Evolutionary conservation across 2,113 vertebrate genomes (phyloP).

Genomic region (Stomatorhinus ivindoensis): DNA sequence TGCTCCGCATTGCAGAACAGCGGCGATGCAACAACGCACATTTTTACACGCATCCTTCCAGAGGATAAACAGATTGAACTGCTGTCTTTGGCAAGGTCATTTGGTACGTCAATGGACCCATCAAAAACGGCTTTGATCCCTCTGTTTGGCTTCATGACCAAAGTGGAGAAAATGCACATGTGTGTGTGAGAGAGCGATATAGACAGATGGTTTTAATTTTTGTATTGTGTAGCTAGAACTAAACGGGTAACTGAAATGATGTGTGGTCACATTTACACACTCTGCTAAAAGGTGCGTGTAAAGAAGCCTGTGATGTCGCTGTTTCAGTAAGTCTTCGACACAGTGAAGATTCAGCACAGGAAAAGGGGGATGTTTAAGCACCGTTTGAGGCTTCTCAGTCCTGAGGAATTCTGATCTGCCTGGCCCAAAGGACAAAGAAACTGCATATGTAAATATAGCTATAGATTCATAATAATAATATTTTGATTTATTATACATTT

Average conservation of each 20-base stretch:
- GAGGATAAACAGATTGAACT: background rate
- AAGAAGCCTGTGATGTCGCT: background rate
- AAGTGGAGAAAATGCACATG: background rate
- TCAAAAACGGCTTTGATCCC: background rate
- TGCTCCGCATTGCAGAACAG: background rate
- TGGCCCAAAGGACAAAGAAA: background rate
- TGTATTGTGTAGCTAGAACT: background rate
- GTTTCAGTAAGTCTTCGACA: background rate
- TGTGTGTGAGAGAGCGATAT: background rate
- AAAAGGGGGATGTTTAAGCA: conserved; percentile 1
- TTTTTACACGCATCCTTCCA: conserved; percentile 6
- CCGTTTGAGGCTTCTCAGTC: conserved; percentile 16
- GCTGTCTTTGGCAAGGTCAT: background rate
- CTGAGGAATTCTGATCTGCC: conserved; percentile 1
- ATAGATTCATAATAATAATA: background rate
- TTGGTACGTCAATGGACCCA: background rate
- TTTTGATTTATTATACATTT: conserved; percentile 4
- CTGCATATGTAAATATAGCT: conserved; percentile 2
- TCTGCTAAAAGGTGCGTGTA: background rate
- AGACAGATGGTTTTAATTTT: background rate
- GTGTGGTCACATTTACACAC: background rate
- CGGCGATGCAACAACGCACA: background rate
- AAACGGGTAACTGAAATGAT: background rate
- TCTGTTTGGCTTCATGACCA: background rate
- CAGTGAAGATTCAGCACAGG: background rate